Percentiles rank a stretch among this genome's conserved stretches.
phyloP scores from a whole-genome alignment of 1,140 invertebrate species.

The Arion vulgaris region DNA sequence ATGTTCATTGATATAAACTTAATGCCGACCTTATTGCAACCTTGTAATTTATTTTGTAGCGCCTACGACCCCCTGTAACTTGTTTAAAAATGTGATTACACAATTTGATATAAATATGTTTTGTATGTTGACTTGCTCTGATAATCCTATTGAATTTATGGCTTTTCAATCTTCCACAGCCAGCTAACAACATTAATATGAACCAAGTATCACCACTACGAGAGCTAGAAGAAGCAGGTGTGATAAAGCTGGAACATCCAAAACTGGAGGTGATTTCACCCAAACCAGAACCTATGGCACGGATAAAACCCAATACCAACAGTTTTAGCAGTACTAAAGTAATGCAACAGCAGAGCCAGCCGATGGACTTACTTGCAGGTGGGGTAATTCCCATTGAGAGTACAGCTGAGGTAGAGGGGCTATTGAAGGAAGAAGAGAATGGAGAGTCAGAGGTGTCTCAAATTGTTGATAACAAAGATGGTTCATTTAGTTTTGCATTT shows the following conservation, averaged over 20 bases:
- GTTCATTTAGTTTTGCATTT: slow-evolving; percentile 23
- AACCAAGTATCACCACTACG: slow-evolving; percentile 34
- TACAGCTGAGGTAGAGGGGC: background rate
- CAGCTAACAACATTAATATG: slow-evolving; percentile 26
- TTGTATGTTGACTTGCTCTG: too few species aligned
- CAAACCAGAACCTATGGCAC: background rate
- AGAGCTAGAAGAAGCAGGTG: slow-evolving; percentile 34
- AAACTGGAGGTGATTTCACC: slow-evolving; percentile 5
- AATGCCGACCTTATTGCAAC: too few species aligned
- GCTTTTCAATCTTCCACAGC: slow-evolving; percentile 16
- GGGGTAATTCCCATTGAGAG: background rate
- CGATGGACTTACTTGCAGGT: slow-evolving; percentile 3
- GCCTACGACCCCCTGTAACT: too few species aligned
- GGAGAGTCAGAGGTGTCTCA: background rate
- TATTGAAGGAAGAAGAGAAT: slow-evolving; percentile 23
- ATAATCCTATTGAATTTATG: too few species aligned
- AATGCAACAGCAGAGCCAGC: background rate
- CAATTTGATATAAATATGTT: too few species aligned
- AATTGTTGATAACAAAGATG: slow-evolving; percentile 33
- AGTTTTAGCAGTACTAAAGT: background rate
- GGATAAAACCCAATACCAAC: background rate
- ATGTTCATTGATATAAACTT: too few species aligned
- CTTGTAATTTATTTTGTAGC: too few species aligned
- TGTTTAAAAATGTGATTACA: too few species aligned
- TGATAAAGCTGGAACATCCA: slow-evolving; percentile 26